Evolutionary conservation across 2,113 vertebrate species (phyloP), one percentile per base, ranked within the genome.

Genomic region (Coregonus clupeaformis): DNA sequence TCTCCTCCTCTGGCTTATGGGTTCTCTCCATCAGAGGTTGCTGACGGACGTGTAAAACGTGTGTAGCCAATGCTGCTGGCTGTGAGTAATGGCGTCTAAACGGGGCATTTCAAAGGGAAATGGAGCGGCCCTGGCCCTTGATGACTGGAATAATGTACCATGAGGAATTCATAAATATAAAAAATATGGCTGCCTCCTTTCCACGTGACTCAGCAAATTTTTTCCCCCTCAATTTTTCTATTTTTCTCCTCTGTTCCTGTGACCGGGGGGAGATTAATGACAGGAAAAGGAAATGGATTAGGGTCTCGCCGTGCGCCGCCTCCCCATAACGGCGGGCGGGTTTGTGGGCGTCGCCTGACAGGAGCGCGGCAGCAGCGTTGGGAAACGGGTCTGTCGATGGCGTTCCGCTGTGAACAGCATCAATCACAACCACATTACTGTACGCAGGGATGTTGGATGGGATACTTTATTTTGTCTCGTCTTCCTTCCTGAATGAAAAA

Each of bases 81-180:
- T 14, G 68, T 82, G 75, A 82, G 75, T 82, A 85, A 85, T 82
- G 78, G 60, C 7, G 68, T 71, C 45, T 25, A 64, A 74, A 79
- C 49, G 63, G 60, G 60, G 32, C 14, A 60, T 47, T 12, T 29
- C 18, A 66, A 76, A 68, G 49, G 72, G 77, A 84, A 79, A 75
- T 77, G 52, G 67, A 64, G 73, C 55, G 12, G 55, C 49, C 64
- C 42, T 7, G 3, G 49, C 29, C 30, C 49, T 71, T 68, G 68
- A 75, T 77, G 74, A 72, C 73, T 76, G 68, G 64, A 69, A 29
- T 73, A 57, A 68, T 79, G 74, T 77, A 59, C 73, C 75, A 45
- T 71, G 45, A 65, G 57, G 57, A 69, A 80, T 71, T 79, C 74
- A 79, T 84, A 73, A 74, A 84, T 79, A 18, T 52, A 1, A 1